phyloP scores from a whole-genome alignment of 1,140 invertebrate species.

The Telenomus remus region DNA sequence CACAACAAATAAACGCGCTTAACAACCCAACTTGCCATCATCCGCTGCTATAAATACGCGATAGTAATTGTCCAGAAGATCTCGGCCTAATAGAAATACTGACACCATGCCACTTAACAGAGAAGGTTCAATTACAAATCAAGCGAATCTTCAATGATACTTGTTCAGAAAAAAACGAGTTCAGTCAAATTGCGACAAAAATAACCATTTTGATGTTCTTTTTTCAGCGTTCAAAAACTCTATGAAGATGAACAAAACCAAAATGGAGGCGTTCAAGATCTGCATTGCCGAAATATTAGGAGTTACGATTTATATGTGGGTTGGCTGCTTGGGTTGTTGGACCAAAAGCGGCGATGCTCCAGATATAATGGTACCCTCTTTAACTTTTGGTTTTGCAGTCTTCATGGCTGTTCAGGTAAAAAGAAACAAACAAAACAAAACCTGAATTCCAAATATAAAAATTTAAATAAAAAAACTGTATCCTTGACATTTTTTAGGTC shows the following conservation, averaged over 20 bases:
- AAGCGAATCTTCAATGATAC: neutral
- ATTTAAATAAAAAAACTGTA: slow-evolving; percentile 7
- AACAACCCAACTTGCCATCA: no score
- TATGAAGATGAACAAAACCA: slow-evolving; percentile 63
- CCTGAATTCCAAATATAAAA: neutral
- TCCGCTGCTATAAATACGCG: no score
- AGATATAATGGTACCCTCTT: slow-evolving; percentile 77
- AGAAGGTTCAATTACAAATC: no score
- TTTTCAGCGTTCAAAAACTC: neutral
- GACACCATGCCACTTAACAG: no score
- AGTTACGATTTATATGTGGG: slow-evolving; percentile 82
- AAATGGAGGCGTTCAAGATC: slow-evolving; percentile 51
- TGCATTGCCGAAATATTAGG: slow-evolving; percentile 81
- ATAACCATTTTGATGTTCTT: neutral
- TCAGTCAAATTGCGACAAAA: neutral
- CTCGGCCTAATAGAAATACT: no score
- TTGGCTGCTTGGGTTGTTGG: slow-evolving; percentile 84
- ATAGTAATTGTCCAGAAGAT: no score
- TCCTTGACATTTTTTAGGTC: slow-evolving; percentile 76
- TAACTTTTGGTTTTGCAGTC: slow-evolving; percentile 83
- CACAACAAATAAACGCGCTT: no score
- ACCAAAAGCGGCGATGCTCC: slow-evolving; percentile 61
- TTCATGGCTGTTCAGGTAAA: slow-evolving; percentile 80
- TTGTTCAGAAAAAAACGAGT: neutral
- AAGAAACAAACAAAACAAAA: slow-evolving; percentile 18